These are phyloP conservation scores for Chloroclystis v-ata DNA, from an alignment of 2,888 invertebrate genomes.

Conservation along the genomic window DNA sequence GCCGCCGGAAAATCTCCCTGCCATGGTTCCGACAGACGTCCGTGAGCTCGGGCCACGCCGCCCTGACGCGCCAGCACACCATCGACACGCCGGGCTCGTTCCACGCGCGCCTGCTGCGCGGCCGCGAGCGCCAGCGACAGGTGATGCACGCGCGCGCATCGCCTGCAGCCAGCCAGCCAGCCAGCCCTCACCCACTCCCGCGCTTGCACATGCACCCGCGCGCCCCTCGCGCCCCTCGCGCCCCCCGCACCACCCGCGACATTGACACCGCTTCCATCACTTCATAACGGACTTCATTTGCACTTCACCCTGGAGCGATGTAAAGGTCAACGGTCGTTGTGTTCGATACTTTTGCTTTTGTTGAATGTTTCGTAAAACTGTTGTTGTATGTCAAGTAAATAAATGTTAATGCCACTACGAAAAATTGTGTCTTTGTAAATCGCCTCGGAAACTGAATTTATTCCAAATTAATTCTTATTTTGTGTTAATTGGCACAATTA, in stretches of 20 bases:
- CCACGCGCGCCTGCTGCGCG: slow-evolving; percentile 85
- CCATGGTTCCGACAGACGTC: slow-evolving; percentile 94
- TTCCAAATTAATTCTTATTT: not conserved
- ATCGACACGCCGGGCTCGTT: slow-evolving; percentile 93
- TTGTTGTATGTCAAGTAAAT: slow-evolving; percentile 19
- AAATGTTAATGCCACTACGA: slow-evolving; percentile 14
- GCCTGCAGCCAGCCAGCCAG: slow-evolving; percentile 24
- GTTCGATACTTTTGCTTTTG: slow-evolving; percentile 14
- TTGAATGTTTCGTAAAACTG: slow-evolving; percentile 9
- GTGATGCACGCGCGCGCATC: slow-evolving; percentile 51
- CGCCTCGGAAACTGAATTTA: not conserved
- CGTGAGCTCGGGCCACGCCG: slow-evolving; percentile 84
- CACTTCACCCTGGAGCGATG: slow-evolving; percentile 13
- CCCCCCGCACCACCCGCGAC: slow-evolving; percentile 6
- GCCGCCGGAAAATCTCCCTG: slow-evolving; percentile 90
- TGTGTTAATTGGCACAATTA: slow-evolving; percentile 36
- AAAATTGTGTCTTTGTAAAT: slow-evolving; percentile 26
- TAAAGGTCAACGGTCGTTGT: slow-evolving; percentile 25
- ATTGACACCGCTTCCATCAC: slow-evolving; percentile 14
- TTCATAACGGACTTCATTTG: slow-evolving; percentile 7
- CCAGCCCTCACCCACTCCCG: slow-evolving; percentile 33
- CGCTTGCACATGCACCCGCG: slow-evolving; percentile 41
- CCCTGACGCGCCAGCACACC: slow-evolving; percentile 90
- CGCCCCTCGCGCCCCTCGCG: slow-evolving; percentile 22
- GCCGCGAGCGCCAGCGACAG: slow-evolving; percentile 77